Conservation (phyloP, 2,113 vertebrate species). For the Vulpes vulpes region DNA sequence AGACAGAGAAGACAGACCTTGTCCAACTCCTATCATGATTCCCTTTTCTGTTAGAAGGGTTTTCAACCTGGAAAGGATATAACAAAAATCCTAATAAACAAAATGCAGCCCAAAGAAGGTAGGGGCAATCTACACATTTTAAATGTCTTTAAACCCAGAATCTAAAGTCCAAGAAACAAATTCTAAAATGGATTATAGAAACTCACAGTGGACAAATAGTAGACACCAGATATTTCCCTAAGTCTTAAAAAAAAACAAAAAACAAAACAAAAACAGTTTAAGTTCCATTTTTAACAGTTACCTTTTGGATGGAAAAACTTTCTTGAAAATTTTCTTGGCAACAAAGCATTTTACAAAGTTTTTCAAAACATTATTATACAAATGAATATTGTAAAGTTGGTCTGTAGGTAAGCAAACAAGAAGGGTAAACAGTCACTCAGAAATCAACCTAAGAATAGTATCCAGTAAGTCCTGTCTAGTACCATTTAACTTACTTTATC, state of each 20-base stretch:
- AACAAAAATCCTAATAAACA: constrained; percentile 71
- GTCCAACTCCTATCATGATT: constrained; percentile 69
- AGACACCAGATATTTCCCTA: constrained; percentile 29
- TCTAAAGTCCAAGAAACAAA: constrained; percentile 32
- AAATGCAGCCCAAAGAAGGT: constrained; percentile 42
- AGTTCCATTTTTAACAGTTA: constrained; percentile 25
- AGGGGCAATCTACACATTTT: constrained; percentile 44
- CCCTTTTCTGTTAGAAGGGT: constrained; percentile 63
- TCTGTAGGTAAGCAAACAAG: constrained; percentile 46
- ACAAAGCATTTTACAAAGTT: constrained; percentile 42
- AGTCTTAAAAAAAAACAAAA: neutral
- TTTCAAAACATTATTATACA: constrained; percentile 34
- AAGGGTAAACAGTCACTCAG: neutral
- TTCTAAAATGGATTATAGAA: constrained; percentile 37
- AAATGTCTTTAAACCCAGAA: constrained; percentile 57
- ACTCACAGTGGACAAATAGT: constrained; percentile 32
- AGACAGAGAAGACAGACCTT: constrained; percentile 50
- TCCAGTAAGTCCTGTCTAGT: neutral
- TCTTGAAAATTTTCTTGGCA: constrained; percentile 32
- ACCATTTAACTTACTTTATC: constrained; percentile 34
- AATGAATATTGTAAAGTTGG: neutral
- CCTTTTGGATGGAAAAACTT: constrained; percentile 33
- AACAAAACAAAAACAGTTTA: neutral
- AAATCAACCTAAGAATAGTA: neutral
- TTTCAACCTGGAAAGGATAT: constrained; percentile 73